Base-by-base conservation (phyloP, 2,888 invertebrate genomes). In the Gibbula magus region DNA sequence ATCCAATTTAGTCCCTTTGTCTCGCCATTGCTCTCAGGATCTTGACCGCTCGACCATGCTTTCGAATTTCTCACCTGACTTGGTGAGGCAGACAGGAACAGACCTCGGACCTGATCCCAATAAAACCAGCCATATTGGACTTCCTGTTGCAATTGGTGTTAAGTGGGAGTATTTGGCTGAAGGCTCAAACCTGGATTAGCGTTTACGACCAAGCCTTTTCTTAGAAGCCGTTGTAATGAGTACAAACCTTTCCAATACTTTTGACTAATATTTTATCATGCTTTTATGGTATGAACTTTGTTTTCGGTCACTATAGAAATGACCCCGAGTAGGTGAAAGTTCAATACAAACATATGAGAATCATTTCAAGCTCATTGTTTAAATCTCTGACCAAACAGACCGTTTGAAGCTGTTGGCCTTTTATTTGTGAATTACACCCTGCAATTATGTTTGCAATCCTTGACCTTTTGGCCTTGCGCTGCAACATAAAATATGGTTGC, bases 91-190 rank as follows among this genome's bases (percentile, higher is more conserved):
- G 70, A 70, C n/a, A 39, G 39, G 35, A 16, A 5, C 70, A n/a
- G 32, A 29, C 35, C 8, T 39, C 18, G 13, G 29, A 70, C 39
- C 18, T 70, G 20, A 35, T 70, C 20, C 4, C 20, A 35, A 70
- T 70, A 70, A 70, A 70, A 39, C n/a, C 70, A 20, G 20, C 70
- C 70, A 70, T 70, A 70, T 70, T 70, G 70, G 70, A 70, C 70
- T 70, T 70, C 70, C 70, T 70, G 70, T 70, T 32, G 70, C 35
- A 70, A 39, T 39, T 70, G 32, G 70, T 70, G 70, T 32, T 70
- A 70, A 70, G 70, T 70, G 70, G 70, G 29, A 16, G 35, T 70
- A 70, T 70, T 32, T 70, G 32, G 70, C 70, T 70, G 32, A 32
- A 35, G 70, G 70, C 70, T 70, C n/a, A 70, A 35, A 35, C 32